A percentile compares a stretch with the other conserved stretches of the same genome.
Conservation (phyloP, 2,797 vertebrate genomes). For the Mormyrops attenuatus region DNA sequence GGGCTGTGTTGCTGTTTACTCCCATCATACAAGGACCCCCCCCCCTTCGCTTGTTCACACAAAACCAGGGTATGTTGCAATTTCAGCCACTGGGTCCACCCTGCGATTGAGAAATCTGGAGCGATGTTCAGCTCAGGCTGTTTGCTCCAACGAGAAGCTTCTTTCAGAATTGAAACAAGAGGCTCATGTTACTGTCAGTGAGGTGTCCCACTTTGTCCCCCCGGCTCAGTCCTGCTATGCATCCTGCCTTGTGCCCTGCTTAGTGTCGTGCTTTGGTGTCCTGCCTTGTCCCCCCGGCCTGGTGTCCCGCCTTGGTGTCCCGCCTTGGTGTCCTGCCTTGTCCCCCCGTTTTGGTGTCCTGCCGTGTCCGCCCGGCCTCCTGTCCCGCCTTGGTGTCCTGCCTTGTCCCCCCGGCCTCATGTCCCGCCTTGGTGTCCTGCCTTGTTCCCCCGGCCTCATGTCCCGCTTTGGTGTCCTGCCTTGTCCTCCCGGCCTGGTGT, state of each 20-base stretch:
- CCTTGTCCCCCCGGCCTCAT: not conserved
- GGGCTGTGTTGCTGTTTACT: not conserved
- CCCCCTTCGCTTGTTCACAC: not conserved
- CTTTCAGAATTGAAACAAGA: not conserved
- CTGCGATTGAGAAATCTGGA: constrained; percentile 18
- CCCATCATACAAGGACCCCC: not conserved
- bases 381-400: not conserved
- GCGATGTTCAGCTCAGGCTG: not conserved
- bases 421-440: not conserved
- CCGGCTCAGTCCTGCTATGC: not conserved
- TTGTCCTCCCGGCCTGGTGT: not conserved
- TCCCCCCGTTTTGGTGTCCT: not conserved
- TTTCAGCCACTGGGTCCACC: not conserved
- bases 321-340: not conserved
- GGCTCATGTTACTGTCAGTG: not conserved
- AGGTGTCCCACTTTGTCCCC: not conserved
- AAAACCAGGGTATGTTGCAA: not conserved
- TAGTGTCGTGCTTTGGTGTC: not conserved
- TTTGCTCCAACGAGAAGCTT: not conserved
- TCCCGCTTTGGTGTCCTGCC: not conserved
- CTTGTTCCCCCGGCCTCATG: not conserved
- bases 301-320: not conserved
- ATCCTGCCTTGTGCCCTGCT: not conserved
- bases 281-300: not conserved
- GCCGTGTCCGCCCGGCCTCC: not conserved